Evolutionary conservation across 2,888 invertebrate species (phyloP), one percentile per base, ranked within the genome.

Genomic region (Myopa testacea): DNA sequence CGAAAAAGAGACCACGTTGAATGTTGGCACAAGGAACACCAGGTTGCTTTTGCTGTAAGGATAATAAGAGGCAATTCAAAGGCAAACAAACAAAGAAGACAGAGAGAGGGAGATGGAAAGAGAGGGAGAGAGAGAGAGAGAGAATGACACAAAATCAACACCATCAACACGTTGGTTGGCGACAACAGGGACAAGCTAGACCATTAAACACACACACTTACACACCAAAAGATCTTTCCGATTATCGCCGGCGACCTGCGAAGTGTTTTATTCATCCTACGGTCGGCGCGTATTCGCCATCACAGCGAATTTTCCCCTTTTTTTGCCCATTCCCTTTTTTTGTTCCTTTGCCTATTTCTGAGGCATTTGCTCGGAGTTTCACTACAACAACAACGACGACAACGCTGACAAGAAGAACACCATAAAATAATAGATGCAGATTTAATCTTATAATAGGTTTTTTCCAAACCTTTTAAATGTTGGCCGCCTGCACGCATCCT

Each of bases 361-460:
- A 26, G 26, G 26, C 26, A 26, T 26, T 26, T 26, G 1, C 26
- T 26, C 5, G 14, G 3, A 50, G 50, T 10, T 10, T 3, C 8
- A 50, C 14, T 14, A 50, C 50, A 50, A 50, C 50, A 50, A 50
- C 50, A 50, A 50, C 50, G 14, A 50, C 50, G 14, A 50, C 50
- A 50, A 50, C 50, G 50, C 2, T 26, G 26, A 50, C 50, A 50
- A 50, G 10, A 50, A 50, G 10, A 50, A 50, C 50, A 50, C 14
- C 14, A 50, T 50, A 50, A 50, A 50, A 50, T 50, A 50, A 50
- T 50, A 50, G 14, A 50, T 50, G 50, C 8, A 65, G 63, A 65
- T 65, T 65, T 65, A 38, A 65, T 65, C 63, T 65, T 65, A 14
- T 65, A 65, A 65, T 38, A 37, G 34, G 63, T 19, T 65, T 65